A percentile compares a stretch with the other conserved stretches of the same genome.
These are phyloP conservation scores for Myripristis jacobus DNA, from an alignment of 2,797 vertebrate genomes.

Conservation along the genomic window DNA sequence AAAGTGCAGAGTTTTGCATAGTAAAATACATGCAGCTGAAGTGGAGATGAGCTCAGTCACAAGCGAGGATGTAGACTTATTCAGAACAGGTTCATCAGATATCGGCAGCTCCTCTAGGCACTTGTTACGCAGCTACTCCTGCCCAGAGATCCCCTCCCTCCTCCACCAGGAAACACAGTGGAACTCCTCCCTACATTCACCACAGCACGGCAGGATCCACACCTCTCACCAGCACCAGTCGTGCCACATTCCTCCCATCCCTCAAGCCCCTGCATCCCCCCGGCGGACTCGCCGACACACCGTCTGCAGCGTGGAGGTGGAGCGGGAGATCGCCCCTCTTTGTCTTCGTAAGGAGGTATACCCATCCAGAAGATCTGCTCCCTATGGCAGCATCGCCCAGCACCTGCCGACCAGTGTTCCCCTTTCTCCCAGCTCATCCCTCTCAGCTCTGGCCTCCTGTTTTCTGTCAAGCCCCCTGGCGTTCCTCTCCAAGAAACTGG, in stretches of 20 bases:
- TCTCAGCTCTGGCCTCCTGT: constrained; percentile 76
- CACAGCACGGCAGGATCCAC: constrained; percentile 53
- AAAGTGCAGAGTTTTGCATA: constrained; percentile 25
- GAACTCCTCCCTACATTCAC: constrained; percentile 41
- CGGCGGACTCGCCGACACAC: constrained; percentile 87
- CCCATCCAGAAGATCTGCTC: constrained; percentile 75
- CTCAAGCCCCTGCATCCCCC: constrained; percentile 46
- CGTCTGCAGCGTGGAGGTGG: constrained; percentile 87
- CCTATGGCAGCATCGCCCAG: constrained; percentile 48
- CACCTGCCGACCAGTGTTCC: constrained; percentile 51
- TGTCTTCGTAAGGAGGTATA: constrained; percentile 93
- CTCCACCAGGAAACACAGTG: constrained; percentile 44
- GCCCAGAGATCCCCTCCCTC: constrained; percentile 84
- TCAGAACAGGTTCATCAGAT: background rate
- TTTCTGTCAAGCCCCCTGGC: constrained; percentile 86
- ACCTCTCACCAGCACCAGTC: constrained; percentile 43
- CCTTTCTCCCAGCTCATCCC: constrained; percentile 70
- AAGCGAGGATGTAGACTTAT: constrained; percentile 46
- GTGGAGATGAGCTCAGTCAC: constrained; percentile 16
- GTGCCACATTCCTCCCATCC: constrained; percentile 19
- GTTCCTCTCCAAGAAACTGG: constrained; percentile 80
- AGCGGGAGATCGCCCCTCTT: constrained; percentile 83
- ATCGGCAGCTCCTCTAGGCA: constrained; percentile 45
- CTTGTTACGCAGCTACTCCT: constrained; percentile 87
- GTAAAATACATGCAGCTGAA: constrained; percentile 13